phyloP scores from a whole-genome alignment of 2,113 vertebrate species.

The Mus pahari region DNA sequence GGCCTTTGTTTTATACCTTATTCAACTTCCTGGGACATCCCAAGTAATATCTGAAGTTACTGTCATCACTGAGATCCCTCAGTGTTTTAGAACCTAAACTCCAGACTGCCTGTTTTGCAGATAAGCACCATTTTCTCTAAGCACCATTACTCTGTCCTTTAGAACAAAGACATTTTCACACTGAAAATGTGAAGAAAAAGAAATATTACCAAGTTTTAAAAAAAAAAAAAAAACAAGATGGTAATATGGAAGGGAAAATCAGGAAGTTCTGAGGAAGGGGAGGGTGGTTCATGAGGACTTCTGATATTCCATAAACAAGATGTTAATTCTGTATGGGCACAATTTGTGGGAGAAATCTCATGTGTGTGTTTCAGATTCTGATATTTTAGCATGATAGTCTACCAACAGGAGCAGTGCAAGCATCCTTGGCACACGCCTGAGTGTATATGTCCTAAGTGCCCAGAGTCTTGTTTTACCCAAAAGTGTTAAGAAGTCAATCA shows the following conservation, averaged over 20 bases:
- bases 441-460: not conserved
- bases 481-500: not conserved
- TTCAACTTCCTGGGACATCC: not conserved
- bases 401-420: conserved; percentile 68
- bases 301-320: not conserved
- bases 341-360: not conserved
- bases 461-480: not conserved
- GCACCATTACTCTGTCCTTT: not conserved
- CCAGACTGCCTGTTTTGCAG: not conserved
- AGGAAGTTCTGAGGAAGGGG: no score
- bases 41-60: not conserved
- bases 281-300: not conserved
- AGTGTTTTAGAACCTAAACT: not conserved
- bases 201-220: not conserved
- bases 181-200: not conserved
- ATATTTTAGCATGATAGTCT: conserved; percentile 55
- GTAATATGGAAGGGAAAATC: not conserved
- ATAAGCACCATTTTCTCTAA: not conserved
- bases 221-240: not conserved
- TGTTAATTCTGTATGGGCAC: not conserved
- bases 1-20: not conserved
- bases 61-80: not conserved
- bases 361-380: conserved; percentile 47
- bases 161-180: not conserved
- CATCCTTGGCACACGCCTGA: conserved; percentile 62